Evolutionary conservation across 2,797 vertebrate genomes (phyloP), one percentile per base, ranked within the genome.

Genomic region (Petrocephalus schoutedeni): DNA sequence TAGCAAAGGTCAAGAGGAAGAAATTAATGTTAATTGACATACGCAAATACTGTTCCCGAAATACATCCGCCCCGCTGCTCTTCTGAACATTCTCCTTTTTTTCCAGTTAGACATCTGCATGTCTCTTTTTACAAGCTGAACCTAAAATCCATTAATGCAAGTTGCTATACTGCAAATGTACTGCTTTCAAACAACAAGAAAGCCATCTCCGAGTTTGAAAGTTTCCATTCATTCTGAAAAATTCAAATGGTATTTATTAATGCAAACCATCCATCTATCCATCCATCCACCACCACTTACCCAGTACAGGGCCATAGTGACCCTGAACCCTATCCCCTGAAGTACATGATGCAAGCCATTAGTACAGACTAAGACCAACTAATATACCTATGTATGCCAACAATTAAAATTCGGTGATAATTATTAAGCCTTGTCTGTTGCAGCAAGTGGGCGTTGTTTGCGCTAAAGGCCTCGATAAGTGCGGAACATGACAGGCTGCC

Each of bases 1-100:
- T 41, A 74, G 36, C 36, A 77, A 77, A 77, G 71, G 71, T 77
- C 71, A 77, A 77, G 71, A 77, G 71, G 71, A 77, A 77, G 71
- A 41, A 49, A 77, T 77, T 77, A 49, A 77, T 49, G 41, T 77
- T 77, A 77, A 77, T 77, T 77, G 71, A 77, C 36, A n/a, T 45
- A 77, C 41, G 71, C 71, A 77, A 77, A 77, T 19, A 77, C 71
- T n/a, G 32, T 49, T 77, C 32, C 71, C 14, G n/a, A 77, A 77
- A 77, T 77, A 77, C 41, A 77, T 49, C 36, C 2, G 8, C 36
- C 71, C 45, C 0, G 7, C 10, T 77, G 71, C 71, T 77, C 71
- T 41, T 77, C 19, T 77, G 36, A 77, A 77, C 41, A 19, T 45
- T 77, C 45, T 2, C 71, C 19, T 77, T 77, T 77, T 57, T 77